Evolutionary conservation across 2,888 invertebrate species (phyloP), one percentile per base, ranked within the genome.

Genomic region (Sarcophaga subvicina): DNA sequence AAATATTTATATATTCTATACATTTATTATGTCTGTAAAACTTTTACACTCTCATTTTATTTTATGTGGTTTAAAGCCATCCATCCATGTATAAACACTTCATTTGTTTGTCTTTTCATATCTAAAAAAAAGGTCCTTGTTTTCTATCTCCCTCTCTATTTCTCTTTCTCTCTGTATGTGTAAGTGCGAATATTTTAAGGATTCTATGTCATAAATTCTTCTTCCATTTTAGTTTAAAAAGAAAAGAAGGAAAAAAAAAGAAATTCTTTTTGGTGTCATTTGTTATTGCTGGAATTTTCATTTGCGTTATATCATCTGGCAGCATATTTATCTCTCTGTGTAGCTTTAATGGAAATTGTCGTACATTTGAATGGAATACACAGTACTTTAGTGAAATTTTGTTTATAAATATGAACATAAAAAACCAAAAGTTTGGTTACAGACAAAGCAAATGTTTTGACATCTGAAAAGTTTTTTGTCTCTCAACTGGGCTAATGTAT

Each of bases 251-350:
- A 37, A 37, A 37, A 37, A 37, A 37, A 37, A 37, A 2, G 8
- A 37, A 37, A 8, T 75, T 63, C 70, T 69, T 81, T 75, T 60
- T 70, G 70, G 27, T 81, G 70, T 76, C 81, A 76, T 70, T 81
- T 76, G 63, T 75, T 81, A 81, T 70, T 76, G 75, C 14, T 62
- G 81, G 81, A 76, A 76, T 75, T 49, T 76, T 69, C 70, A 76
- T 75, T 49, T 76, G 62, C 70, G 70, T 81, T 75, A 67, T 81
- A 81, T 63, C 81, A 70, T 81, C 54, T 70, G 81, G 75, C 69
- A 62, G 25, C 25, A 25, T 76, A 54, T 64, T 45, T 63, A 47
- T 25, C 45, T 25, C 45, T 62, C 11, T 72, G 60, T 69, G 10
- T 14, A 4, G 12, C 54, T 14, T 14, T 0, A 54, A 54, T 14